phyloP scores from a whole-genome alignment of 2,113 vertebrate species.

The Anoplopoma fimbria region DNA sequence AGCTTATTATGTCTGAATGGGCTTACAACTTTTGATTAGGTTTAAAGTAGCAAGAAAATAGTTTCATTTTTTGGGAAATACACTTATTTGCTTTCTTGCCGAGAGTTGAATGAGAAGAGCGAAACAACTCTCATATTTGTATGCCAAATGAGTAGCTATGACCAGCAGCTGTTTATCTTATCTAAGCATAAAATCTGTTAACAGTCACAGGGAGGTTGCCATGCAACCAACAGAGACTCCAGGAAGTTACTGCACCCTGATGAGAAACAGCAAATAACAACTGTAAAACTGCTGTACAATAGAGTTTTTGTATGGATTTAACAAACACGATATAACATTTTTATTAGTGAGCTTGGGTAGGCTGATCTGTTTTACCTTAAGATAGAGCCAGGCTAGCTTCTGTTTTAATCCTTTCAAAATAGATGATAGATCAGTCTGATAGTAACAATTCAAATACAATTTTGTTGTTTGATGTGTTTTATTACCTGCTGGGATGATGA shows the following conservation, averaged over 20 bases:
- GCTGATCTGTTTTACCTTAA: background rate
- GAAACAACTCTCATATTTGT: background rate
- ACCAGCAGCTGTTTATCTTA: background rate
- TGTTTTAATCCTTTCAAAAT: background rate
- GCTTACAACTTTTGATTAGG: background rate
- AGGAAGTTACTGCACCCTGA: background rate
- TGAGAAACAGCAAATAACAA: background rate
- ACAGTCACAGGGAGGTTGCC: background rate
- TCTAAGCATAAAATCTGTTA: background rate
- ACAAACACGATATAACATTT: background rate
- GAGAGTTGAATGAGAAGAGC: background rate
- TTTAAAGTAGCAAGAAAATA: too few species aligned
- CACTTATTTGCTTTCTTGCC: background rate
- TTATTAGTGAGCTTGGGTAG: background rate
- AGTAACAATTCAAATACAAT: background rate
- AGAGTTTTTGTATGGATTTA: background rate
- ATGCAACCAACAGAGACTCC: too few species aligned
- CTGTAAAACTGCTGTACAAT: background rate
- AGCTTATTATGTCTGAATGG: background rate
- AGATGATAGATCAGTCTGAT: constrained; percentile 12
- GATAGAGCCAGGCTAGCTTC: background rate
- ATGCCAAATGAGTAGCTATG: background rate
- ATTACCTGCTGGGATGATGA: background rate
- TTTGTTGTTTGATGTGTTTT: background rate
- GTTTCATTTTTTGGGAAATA: too few species aligned